Evolutionary conservation across 2,113 vertebrate genomes (phyloP), one percentile per base, ranked within the genome.

Genomic region (Glaucomys volans): DNA sequence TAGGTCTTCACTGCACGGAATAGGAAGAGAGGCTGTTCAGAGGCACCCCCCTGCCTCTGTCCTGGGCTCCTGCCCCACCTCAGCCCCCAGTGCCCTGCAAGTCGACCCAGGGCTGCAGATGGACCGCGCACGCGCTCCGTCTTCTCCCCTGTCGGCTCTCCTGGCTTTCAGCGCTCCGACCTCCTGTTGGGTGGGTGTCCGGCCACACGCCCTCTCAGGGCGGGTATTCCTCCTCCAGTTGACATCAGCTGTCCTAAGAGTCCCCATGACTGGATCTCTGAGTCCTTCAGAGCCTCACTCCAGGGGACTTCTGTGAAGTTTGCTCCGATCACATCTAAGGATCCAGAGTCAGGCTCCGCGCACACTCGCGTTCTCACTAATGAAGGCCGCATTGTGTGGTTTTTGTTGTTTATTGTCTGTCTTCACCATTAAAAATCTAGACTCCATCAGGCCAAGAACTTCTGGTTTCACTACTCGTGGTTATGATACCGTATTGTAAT

Each of bases 291-390:
- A 50, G n/a, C n/a, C 32, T 91, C 66, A 40, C 17, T 81, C 47
- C 22, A 42, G 52, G 22, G 6, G 30, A 57, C 64, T 52, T 81
- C 74, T 1, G 5, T 44, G 11, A 37, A 44, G 18, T 62, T 28
- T 37, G 10, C 16, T 8, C 64, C 13, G 75, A 50, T 30, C 20
- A 35, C 16, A 71, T 37, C 32, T 52, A 59, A 62, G 59, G 13
- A 1, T 42, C 16, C 7, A 28, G 66, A 16, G 5, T 26, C 12
- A 5, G 6, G 8, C 18, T 8, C 2, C 37, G 7, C 30, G 26
- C 28, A 16, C 11, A 35, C 54, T 47, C 26, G n/a, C 28, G 52
- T 85, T 62, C 16, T 72, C 57, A 16, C 26, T 40, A 32, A 42
- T 16, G 44, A 2, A 17, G 3, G 18, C 12, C 10, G 10, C 1